These are phyloP conservation scores for Brachyhypopomus occidentalis DNA, from an alignment of 2,113 vertebrate genomes.

Conservation along the genomic window DNA sequence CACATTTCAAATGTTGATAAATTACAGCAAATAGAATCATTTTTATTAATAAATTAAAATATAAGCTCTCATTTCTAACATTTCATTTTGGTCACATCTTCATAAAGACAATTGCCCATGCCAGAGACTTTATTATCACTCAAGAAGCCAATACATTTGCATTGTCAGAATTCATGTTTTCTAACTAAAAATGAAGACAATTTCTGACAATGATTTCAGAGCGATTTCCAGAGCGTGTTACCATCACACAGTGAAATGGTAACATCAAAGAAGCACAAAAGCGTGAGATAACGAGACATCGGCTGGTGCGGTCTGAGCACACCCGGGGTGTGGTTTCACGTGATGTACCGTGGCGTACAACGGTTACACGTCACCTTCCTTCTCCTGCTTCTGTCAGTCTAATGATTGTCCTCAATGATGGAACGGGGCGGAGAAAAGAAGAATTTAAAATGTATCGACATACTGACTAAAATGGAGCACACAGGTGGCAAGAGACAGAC, in stretches of 20 bases:
- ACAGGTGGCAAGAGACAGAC: background rate
- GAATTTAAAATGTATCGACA: background rate
- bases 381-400: constrained; percentile 1
- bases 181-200: background rate
- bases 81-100: constrained; percentile 58
- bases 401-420: constrained; percentile 4
- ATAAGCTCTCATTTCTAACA: constrained; percentile 60
- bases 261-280: background rate
- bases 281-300: background rate
- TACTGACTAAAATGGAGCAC: background rate
- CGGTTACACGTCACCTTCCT: background rate
- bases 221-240: background rate
- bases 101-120: constrained; percentile 30
- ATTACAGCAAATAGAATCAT: constrained; percentile 52
- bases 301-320: background rate
- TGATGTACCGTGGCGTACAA: constrained; percentile 16
- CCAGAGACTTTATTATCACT: constrained; percentile 19
- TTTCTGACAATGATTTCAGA: background rate
- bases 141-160: constrained; percentile 20
- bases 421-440: background rate
- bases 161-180: background rate
- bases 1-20: constrained; percentile 56
- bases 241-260: constrained; percentile 32
- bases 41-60: constrained; percentile 62
- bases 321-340: constrained; percentile 14